phyloP scores from a whole-genome alignment of 1,140 invertebrate species.

The Xylocopa sonorina region DNA sequence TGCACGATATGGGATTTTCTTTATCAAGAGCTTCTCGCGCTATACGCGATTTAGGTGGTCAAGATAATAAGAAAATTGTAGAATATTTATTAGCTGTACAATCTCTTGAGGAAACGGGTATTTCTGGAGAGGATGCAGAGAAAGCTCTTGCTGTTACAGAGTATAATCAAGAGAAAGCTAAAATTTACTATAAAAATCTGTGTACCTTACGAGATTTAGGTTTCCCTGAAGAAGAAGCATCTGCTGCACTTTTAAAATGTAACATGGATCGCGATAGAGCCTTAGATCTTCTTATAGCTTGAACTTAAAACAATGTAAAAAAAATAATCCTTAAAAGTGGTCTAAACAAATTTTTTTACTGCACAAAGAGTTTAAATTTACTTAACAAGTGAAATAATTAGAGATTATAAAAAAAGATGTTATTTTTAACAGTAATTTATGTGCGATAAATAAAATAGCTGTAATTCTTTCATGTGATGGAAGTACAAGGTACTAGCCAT shows the following conservation, averaged over 20 bases:
- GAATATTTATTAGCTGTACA: conserved; percentile 79
- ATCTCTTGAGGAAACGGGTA: conserved; percentile 86
- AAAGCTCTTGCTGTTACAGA: conserved; percentile 80
- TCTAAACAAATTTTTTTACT: conserved; percentile 35
- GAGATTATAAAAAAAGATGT: not conserved
- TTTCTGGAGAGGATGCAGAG: conserved; percentile 85
- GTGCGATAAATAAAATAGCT: conserved; percentile 6
- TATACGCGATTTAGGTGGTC: conserved; percentile 86
- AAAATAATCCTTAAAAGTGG: conserved; percentile 17
- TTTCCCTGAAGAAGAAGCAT: conserved; percentile 89
- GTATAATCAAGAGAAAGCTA: conserved; percentile 81
- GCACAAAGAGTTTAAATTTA: not conserved
- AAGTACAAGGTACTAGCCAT: not conserved
- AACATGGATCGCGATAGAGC: conserved; percentile 93
- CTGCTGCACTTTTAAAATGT: conserved; percentile 88
- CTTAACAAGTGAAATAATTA: conserved; percentile 10
- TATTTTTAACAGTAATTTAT: not conserved
- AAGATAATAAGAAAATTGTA: conserved; percentile 92
- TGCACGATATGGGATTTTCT: conserved; percentile 93
- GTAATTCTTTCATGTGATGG: not conserved
- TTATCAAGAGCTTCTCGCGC: conserved; percentile 89
- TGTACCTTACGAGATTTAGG: conserved; percentile 91
- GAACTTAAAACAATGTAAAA: conserved; percentile 68
- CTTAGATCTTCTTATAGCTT: conserved; percentile 91
- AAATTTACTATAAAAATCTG: conserved; percentile 82